phyloP scores from a whole-genome alignment of 2,888 invertebrate genomes.

The Julus scandinavius region DNA sequence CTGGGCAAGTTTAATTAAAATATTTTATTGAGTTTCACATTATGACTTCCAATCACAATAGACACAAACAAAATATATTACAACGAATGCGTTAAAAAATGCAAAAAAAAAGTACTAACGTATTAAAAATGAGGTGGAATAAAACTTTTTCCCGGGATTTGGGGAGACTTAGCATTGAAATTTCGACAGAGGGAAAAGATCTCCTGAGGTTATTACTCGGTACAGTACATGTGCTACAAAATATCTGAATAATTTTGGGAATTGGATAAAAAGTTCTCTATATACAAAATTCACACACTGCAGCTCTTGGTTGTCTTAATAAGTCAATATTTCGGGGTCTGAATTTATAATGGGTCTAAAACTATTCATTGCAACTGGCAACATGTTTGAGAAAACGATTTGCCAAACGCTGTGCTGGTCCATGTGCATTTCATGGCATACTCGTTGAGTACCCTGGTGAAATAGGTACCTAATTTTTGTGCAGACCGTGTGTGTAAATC shows the following conservation, averaged over 20 bases:
- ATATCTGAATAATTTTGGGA: background rate
- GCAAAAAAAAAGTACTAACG: background rate
- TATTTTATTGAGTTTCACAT: constrained; percentile 45
- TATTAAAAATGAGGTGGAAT: constrained; percentile 40
- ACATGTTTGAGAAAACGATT: background rate
- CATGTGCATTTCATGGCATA: no score
- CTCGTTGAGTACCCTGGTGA: no score
- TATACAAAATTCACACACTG: constrained; percentile 23
- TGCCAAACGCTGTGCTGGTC: background rate
- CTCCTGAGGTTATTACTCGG: constrained; percentile 28
- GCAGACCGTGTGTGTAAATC: background rate
- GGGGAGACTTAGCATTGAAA: constrained; percentile 6
- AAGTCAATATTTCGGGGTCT: background rate
- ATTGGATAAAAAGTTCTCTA: background rate
- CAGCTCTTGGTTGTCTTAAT: background rate
- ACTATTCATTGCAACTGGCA: background rate
- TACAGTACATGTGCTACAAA: constrained; percentile 11
- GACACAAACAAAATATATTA: constrained; percentile 7
- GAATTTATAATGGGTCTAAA: background rate
- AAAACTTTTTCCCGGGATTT: background rate
- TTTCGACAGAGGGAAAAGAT: constrained; percentile 6
- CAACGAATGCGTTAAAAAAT: constrained; percentile 25
- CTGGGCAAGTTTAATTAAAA: constrained; percentile 10
- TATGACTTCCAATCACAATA: constrained; percentile 45
- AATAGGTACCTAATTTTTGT: no score